A percentile compares a stretch with the other conserved stretches of the same genome.
Conservation (phyloP, 2,797 vertebrate species). For the Molossus alvarezi region DNA sequence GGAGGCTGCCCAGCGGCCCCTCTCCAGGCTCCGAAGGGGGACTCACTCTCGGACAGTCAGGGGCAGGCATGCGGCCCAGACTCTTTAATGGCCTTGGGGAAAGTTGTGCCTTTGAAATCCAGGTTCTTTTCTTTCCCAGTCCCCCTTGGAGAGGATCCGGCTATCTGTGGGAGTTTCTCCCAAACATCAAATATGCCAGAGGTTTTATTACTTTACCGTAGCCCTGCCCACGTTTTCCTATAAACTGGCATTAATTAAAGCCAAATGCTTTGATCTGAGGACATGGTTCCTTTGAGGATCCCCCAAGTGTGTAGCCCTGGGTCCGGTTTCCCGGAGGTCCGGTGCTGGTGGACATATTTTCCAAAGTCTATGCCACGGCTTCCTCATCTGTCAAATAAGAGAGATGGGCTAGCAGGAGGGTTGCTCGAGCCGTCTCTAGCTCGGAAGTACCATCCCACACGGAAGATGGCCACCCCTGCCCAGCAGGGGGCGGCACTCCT, state of each 20-base stretch:
- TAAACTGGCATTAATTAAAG: slow-evolving; percentile 62
- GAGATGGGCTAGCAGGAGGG: background rate
- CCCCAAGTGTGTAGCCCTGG: background rate
- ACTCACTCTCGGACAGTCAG: background rate
- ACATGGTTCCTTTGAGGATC: background rate
- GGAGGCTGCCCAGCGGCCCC: background rate
- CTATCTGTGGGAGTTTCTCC: slow-evolving; percentile 31
- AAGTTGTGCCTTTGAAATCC: background rate
- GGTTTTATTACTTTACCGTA: background rate
- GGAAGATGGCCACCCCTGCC: fast-evolving
- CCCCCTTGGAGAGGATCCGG: background rate
- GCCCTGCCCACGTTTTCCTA: slow-evolving; percentile 39
- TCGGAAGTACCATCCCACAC: background rate
- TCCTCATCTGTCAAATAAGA: background rate
- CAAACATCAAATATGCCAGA: slow-evolving; percentile 49
- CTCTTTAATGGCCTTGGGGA: background rate
- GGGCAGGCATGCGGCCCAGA: background rate
- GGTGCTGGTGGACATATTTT: background rate
- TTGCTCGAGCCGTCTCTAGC: fast-evolving
- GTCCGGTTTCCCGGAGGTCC: background rate
- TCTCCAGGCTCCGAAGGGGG: background rate
- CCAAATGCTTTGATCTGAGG: slow-evolving; percentile 15
- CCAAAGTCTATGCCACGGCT: background rate
- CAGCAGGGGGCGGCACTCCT: background rate
- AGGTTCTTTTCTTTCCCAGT: background rate